Conservation (phyloP, 2,797 vertebrate species). For the Eulemur coronatus region DNA sequence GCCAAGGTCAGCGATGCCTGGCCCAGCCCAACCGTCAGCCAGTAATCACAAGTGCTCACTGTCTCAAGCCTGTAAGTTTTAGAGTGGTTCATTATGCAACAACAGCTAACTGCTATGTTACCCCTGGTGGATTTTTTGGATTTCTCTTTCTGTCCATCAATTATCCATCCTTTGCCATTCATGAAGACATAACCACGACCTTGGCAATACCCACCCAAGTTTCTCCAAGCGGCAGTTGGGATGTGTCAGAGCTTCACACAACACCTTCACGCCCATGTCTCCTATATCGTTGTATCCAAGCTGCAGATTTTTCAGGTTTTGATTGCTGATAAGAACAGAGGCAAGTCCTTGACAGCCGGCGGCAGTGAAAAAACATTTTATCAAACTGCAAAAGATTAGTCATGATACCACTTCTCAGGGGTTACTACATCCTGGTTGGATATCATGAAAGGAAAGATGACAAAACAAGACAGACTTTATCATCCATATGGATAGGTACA, state of each 20-base stretch:
- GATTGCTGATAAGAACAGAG: neutral
- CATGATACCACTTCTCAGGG: too few relatives aligned
- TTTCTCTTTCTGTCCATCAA: neutral
- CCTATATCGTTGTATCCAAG: neutral
- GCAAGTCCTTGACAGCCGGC: neutral
- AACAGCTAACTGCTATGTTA: too few relatives aligned
- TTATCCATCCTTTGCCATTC: neutral
- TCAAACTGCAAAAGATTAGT: neutral
- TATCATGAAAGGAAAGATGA: neutral
- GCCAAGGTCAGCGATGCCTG: neutral
- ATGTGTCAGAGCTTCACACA: neutral
- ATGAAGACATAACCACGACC: neutral
- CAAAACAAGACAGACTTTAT: neutral
- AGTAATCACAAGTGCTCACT: neutral
- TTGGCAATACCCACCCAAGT: slow-evolving; percentile 4
- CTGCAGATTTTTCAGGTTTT: neutral
- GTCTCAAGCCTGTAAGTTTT: neutral
- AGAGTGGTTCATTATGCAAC: too few relatives aligned
- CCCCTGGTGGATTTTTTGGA: rapidly evolving
- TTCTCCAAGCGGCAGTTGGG: neutral
- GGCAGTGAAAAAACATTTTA: neutral
- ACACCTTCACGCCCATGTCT: neutral
- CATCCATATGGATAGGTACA: neutral
- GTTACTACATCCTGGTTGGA: neutral
- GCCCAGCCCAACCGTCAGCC: neutral